Evolutionary conservation across 2,888 invertebrate genomes (phyloP).

Genomic region (Bursaphelenchus okinawaensis): DNA sequence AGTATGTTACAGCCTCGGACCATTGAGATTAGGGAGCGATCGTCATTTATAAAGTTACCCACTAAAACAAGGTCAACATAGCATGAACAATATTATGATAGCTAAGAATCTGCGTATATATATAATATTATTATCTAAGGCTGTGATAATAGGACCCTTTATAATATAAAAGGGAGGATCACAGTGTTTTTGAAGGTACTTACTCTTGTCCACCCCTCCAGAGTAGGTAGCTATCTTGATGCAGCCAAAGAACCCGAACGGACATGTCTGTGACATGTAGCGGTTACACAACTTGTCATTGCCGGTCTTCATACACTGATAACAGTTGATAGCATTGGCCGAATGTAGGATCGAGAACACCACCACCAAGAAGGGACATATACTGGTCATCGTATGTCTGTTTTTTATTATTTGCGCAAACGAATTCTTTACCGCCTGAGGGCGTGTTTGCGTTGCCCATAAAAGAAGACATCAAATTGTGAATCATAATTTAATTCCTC

Average conservation of each 20-base stretch:
- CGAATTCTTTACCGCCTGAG: background rate
- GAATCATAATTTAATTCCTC: conserved; percentile 10
- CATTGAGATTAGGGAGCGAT: conserved; percentile 44
- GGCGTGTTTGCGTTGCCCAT: conserved; percentile 1
- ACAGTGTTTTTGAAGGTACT: no score
- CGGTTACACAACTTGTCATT: conserved; percentile 22
- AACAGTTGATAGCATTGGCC: background rate
- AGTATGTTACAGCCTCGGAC: conserved; percentile 49
- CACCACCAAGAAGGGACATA: background rate
- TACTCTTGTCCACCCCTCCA: conserved; percentile 32
- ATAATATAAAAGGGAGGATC: conserved; percentile 5
- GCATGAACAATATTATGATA: background rate
- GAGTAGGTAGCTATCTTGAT: conserved; percentile 29
- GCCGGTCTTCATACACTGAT: conserved; percentile 12
- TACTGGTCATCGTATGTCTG: background rate
- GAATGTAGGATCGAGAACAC: background rate
- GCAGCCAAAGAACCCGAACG: conserved; percentile 36
- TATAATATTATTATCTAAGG: no score
- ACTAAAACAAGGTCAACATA: conserved; percentile 35
- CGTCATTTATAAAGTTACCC: conserved; percentile 52
- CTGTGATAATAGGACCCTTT: background rate
- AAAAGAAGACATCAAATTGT: background rate
- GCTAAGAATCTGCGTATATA: background rate
- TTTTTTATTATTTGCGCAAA: conserved; percentile 3
- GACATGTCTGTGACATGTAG: conserved; percentile 21